Percentiles rank a stretch among this genome's conserved stretches.
Conservation (phyloP, 2,113 vertebrate species). For the Sceloporus undulatus region DNA sequence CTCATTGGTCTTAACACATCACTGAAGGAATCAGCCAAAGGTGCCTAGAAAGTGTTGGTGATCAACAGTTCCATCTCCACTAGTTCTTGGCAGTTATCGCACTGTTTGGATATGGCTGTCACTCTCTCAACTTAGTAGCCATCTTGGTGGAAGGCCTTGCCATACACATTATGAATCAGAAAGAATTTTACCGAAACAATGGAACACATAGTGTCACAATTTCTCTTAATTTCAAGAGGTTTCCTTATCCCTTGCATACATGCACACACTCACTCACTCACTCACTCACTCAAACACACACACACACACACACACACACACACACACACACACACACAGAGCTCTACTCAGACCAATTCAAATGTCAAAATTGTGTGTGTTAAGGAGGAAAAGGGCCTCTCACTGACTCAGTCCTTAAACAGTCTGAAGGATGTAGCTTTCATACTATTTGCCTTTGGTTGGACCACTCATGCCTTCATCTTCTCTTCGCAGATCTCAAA, state of each 20-base stretch:
- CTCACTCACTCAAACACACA: neutral
- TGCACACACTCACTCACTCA: neutral
- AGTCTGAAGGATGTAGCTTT: neutral
- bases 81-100: neutral
- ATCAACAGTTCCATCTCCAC: rapidly evolving
- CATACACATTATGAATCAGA: slow-evolving; percentile 21
- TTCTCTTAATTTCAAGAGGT: slow-evolving; percentile 31
- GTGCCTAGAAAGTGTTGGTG: neutral
- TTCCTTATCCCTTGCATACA: neutral
- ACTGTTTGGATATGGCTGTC: slow-evolving; percentile 1
- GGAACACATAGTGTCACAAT: slow-evolving; percentile 35
- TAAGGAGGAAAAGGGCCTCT: slow-evolving; percentile 34
- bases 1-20: neutral
- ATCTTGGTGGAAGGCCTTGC: slow-evolving; percentile 5
- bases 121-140: neutral
- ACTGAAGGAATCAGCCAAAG: neutral
- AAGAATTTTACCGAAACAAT: slow-evolving; percentile 33
- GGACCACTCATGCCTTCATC: slow-evolving; percentile 80
- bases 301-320: neutral
- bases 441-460: slow-evolving; percentile 38
- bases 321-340: slow-evolving; percentile 1
- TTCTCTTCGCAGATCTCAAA: slow-evolving; percentile 86
- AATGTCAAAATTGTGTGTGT: slow-evolving; percentile 8
- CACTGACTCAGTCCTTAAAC: neutral
- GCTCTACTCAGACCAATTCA: neutral